Evolutionary conservation across 2,888 invertebrate genomes (phyloP).

Genomic region (Eurois occulta): DNA sequence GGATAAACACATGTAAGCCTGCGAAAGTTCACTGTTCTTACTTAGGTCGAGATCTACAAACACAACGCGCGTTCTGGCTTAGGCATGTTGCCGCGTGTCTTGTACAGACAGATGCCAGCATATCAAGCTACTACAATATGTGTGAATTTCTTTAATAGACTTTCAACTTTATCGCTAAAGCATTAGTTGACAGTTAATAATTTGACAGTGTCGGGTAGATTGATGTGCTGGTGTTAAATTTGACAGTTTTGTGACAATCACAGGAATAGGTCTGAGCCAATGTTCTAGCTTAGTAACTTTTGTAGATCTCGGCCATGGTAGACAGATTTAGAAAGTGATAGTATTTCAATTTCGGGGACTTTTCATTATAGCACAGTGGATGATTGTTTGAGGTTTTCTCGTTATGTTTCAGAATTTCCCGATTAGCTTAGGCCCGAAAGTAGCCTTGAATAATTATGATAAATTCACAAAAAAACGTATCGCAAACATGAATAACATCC

Average conservation of each 20-base stretch:
- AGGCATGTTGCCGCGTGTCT: not conserved
- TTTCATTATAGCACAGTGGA: not conserved
- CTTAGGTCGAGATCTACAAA: constrained; percentile 2
- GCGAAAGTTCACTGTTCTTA: constrained; percentile 4
- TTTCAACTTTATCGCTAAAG: too few relatives aligned
- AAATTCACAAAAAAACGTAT: not conserved
- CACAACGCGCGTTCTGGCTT: not conserved
- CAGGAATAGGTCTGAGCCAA: not conserved
- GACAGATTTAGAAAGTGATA: not conserved
- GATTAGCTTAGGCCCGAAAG: not conserved
- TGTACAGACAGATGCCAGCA: not conserved
- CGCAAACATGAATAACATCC: not conserved
- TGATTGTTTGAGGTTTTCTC: not conserved
- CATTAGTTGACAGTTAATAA: too few relatives aligned
- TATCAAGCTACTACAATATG: too few relatives aligned
- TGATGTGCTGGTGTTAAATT: not conserved
- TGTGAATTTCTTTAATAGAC: too few relatives aligned
- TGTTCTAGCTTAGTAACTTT: not conserved
- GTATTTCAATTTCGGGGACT: constrained; percentile 1
- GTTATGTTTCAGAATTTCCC: not conserved
- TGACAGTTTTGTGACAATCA: not conserved
- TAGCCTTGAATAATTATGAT: not conserved
- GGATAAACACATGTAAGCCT: constrained; percentile 16
- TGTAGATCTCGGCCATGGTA: not conserved
- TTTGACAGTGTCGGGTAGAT: not conserved